Percentiles rank a stretch among this genome's conserved stretches.
phyloP scores from a whole-genome alignment of 1,140 invertebrate species.

The Elymnias hypermnestra region DNA sequence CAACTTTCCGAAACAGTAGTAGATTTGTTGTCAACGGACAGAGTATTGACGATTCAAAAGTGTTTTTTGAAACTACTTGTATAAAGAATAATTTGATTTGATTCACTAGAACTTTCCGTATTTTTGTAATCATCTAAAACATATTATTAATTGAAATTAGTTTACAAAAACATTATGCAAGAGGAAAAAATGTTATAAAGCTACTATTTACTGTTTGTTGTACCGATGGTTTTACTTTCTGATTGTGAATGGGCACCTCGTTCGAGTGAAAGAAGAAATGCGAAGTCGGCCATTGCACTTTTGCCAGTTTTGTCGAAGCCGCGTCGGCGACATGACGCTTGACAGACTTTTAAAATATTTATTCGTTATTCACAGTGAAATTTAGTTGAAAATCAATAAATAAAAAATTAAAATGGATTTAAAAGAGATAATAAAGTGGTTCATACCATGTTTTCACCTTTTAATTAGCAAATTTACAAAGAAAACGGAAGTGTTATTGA shows the following conservation, averaged over 20 bases:
- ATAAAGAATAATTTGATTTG: too few species aligned
- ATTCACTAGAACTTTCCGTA: too few species aligned
- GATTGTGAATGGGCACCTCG: background rate
- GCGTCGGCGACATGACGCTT: conserved; percentile 43
- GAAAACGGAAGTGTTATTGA: conserved; percentile 41
- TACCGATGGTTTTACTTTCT: background rate
- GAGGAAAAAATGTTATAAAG: too few species aligned
- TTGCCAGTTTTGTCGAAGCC: conserved; percentile 35
- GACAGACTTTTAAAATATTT: background rate
- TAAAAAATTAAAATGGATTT: conserved; percentile 43
- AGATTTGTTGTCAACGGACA: too few species aligned
- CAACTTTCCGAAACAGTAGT: too few species aligned
- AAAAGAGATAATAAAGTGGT: conserved; percentile 69
- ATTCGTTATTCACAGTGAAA: background rate
- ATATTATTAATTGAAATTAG: too few species aligned
- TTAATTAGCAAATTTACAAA: conserved; percentile 30
- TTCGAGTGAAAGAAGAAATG: conserved; percentile 65
- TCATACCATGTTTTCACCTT: conserved; percentile 63
- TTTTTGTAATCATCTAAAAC: too few species aligned
- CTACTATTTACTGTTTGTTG: too few species aligned
- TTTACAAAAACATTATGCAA: too few species aligned
- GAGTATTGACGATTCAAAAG: too few species aligned
- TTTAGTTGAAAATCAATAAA: conserved; percentile 5
- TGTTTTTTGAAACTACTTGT: too few species aligned
- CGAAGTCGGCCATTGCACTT: conserved; percentile 24